Evolutionary conservation across 2,113 vertebrate genomes (phyloP), one percentile per base, ranked within the genome.

Genomic region (Otus sunia): DNA sequence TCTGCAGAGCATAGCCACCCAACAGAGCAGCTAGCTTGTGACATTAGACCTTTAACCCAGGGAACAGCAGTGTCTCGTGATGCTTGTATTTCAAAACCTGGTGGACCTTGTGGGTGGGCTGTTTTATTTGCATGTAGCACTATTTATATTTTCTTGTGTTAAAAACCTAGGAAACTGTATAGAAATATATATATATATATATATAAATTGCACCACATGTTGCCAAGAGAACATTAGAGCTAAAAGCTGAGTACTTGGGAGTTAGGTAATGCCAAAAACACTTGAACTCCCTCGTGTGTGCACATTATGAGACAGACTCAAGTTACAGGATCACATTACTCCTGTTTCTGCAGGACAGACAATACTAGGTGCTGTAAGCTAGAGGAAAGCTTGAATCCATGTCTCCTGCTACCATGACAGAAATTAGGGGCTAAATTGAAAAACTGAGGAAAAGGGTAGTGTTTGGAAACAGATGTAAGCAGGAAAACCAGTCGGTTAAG

Each of bases 201-300:
- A 50, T 62, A 80, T 92, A 90, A 84, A 73, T 86, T 90, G 49
- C 52, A 91, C 43, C 23, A 72, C 60, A 63, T 81, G 47, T 77
- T 93, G 76, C 88, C 79, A 95, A 88, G 86, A 94, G 74, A 93
- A 79, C 15, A 53, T 64, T 72, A 85, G 92, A 89, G 30, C 62
- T 78, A 85, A 12, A 94, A 81, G 60, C 64, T 80, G 66, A 96
- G 36, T 88, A 32, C 64, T 91, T 86, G 49, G 37, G 80, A 92
- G 58, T 95, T 93, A 96, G 66, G 92, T 88, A 95, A 97, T 94
- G 80, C 86, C 86, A 95, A 92, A 95, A 97, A 11, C 94, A 95
- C 77, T 92, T 91, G 34, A 92, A 93, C 60, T 96, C 92, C 84
- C 88, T 91, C 0, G 1, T 75, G 91, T 64, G 45, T n/a, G n/a